Conservation (phyloP, 1,140 invertebrate species). For the Drosophila nebulosa region DNA sequence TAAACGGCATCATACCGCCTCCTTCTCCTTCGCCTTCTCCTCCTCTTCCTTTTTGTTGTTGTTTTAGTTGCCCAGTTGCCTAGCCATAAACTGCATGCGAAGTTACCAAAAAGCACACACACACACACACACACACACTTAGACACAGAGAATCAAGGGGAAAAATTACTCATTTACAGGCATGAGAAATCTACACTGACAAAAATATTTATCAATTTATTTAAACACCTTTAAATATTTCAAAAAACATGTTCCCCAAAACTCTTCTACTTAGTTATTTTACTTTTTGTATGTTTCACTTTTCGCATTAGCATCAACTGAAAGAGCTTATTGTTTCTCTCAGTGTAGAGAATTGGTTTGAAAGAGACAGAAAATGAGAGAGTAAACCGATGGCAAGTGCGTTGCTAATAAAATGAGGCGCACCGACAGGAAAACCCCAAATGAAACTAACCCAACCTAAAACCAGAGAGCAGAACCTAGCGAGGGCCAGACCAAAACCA, state of each 20-base stretch:
- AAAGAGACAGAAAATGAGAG: not conserved
- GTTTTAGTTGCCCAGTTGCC: constrained; percentile 43
- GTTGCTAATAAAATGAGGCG: constrained; percentile 63
- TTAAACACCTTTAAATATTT: not conserved
- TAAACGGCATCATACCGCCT: constrained; percentile 56
- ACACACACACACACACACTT: constrained; percentile 11
- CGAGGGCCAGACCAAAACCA: constrained; percentile 33
- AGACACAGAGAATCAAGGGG: not conserved
- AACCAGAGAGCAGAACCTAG: not conserved
- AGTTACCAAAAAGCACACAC: constrained; percentile 64
- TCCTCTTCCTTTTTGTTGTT: constrained; percentile 31
- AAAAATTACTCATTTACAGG: constrained; percentile 19
- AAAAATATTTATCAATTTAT: too few relatives aligned
- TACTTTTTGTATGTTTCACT: too few relatives aligned
- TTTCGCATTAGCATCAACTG: too few relatives aligned
- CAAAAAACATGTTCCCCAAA: too few relatives aligned
- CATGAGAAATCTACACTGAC: constrained; percentile 62
- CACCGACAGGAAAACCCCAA: constrained; percentile 56
- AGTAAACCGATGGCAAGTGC: constrained; percentile 19
- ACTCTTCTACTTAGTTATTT: too few relatives aligned
- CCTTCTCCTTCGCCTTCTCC: too few relatives aligned
- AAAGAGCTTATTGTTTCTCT: constrained; percentile 6
- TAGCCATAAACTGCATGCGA: constrained; percentile 73
- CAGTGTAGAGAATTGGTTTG: not conserved
- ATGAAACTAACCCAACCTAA: constrained; percentile 10